Percentiles rank a stretch among this genome's conserved stretches.
Conservation (phyloP, 2,113 vertebrate genomes). For the Apodemus speciosus region DNA sequence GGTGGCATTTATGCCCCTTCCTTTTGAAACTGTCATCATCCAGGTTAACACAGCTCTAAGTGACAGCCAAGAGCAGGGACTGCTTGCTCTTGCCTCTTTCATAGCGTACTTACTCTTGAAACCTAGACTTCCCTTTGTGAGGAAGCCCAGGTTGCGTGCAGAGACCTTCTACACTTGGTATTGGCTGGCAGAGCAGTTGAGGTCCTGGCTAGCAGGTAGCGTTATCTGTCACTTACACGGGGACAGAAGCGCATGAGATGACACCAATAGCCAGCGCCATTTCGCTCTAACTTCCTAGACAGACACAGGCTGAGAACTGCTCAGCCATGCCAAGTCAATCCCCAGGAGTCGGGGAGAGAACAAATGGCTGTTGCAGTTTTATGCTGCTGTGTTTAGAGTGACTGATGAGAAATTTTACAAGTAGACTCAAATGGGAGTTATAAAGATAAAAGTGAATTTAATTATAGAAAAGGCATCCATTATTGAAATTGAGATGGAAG, state of each 20-base stretch:
- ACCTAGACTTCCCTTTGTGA: background rate
- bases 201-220: background rate
- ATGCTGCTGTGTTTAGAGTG: background rate
- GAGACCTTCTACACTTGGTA: background rate
- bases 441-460: slow-evolving; percentile 10
- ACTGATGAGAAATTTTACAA: background rate
- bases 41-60: too few species aligned
- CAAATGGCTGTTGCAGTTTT: background rate
- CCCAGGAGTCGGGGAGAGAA: background rate
- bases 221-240: background rate
- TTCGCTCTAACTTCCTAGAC: background rate
- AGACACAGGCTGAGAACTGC: background rate
- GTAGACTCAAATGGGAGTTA: background rate
- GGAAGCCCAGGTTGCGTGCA: background rate
- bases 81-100: background rate
- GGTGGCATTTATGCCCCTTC: background rate
- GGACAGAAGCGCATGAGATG: background rate
- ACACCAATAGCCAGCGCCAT: background rate
- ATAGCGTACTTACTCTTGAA: background rate
- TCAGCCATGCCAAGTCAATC: too few species aligned
- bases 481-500: background rate
- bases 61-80: background rate
- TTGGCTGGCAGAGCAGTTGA: background rate
- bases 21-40: background rate
- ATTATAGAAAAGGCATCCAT: background rate